A percentile compares a stretch with the other conserved stretches of the same genome.
Evolutionary conservation across 2,888 invertebrate genomes (phyloP).

Genomic region (Amphipyra tragopoginis): DNA sequence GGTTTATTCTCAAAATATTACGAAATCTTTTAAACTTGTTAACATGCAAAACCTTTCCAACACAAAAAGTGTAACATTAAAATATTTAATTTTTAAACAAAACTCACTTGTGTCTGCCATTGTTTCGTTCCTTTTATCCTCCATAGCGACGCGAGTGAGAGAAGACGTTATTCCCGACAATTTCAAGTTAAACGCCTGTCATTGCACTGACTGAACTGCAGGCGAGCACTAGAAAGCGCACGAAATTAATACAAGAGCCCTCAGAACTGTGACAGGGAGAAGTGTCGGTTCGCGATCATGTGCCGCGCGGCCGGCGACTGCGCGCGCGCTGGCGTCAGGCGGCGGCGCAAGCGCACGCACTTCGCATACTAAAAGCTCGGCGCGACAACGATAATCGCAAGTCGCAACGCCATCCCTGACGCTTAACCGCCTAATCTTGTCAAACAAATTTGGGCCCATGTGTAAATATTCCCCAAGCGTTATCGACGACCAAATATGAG

Average conservation of each 20-base stretch:
- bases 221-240: conserved; percentile 78
- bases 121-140: conserved; percentile 66
- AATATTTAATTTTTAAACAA: conserved; percentile 49
- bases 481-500: conserved; percentile 81
- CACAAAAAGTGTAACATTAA: conserved; percentile 18
- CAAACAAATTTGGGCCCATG: conserved; percentile 78
- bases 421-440: conserved; percentile 81
- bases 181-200: conserved; percentile 72
- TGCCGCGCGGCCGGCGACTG: conserved; percentile 68
- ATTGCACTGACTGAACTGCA: conserved; percentile 82
- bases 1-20: background rate
- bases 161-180: conserved; percentile 56
- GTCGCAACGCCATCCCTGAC: conserved; percentile 71
- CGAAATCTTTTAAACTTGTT: conserved; percentile 2
- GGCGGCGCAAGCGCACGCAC: conserved; percentile 83
- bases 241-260: conserved; percentile 76
- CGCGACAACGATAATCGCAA: conserved; percentile 83
- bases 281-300: conserved; percentile 75
- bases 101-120: conserved; percentile 75
- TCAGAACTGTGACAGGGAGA: conserved; percentile 74
- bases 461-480: conserved; percentile 79
- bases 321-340: conserved; percentile 79
- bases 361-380: conserved; percentile 86
- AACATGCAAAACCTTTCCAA: conserved; percentile 17
- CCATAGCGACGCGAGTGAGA: conserved; percentile 56